Base-by-base conservation (phyloP, 2,888 invertebrate genomes). In the Cheilosia urbana region DNA sequence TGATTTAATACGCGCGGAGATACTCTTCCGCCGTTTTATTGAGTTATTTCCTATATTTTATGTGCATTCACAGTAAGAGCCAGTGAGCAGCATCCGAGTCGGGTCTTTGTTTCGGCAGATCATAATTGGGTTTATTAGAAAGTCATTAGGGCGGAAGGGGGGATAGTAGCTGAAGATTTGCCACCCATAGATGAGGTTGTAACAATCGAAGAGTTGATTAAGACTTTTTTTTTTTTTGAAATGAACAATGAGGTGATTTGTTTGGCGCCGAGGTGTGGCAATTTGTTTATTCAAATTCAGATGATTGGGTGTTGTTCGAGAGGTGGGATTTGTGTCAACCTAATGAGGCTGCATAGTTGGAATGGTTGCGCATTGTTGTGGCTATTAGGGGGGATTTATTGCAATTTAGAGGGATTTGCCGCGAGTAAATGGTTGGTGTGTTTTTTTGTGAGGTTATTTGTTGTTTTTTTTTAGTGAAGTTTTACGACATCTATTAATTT, bases 41-140 rank as follows among this genome's bases (percentile, higher is more conserved):
- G 73, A 84, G 80, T 79, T 84, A 80, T 84, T 84, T 84, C 60
- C 55, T 63, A 84, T 60, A 53, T 79, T 84, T 84, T 75, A 79
- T 84, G 75, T 47, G 65, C 71, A 47, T 55, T 68, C 55, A 55
- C 34, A 17, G 68, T 53, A 57, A 49, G n/a, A 13, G 7, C 27
- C 27, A 4, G 27, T 4, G 27, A 6, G 30, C 40, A 58, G 75
- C 75, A 75, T 75, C 79, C 84, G 79, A 53, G 84, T 79, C 71
- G 49, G 60, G 49, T 4, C 7, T 79, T 71, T 73, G 47, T 60
- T 45, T 66, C 58, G 69, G 53, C 58, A 69, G 76, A 81, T 85
- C 81, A 81, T 77, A 81, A 85, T 76, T 81, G 72, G 77, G 76
- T 81, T 76, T 85, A 85, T 85, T 81, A 81, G 85, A 81, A 81